Percentiles rank a stretch among this genome's conserved stretches.
phyloP scores from a whole-genome alignment of 2,113 vertebrate species.

The Vombatus ursinus region DNA sequence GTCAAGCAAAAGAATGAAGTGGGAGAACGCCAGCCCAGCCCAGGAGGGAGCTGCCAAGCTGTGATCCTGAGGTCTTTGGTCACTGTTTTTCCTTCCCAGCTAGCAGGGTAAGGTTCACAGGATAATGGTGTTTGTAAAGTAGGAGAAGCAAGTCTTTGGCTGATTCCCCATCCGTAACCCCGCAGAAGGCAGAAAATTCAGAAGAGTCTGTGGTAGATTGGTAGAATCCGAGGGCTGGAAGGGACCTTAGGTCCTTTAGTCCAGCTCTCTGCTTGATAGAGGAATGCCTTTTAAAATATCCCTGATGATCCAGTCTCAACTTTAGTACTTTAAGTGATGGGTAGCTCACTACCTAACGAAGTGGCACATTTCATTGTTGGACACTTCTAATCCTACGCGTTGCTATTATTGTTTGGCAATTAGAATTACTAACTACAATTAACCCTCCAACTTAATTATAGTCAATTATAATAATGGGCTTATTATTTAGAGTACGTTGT shows the following conservation, averaged over 20 bases:
- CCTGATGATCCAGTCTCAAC: neutral
- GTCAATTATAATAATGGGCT: neutral
- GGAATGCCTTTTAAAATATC: neutral
- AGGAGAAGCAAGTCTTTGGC: neutral
- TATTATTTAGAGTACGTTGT: neutral
- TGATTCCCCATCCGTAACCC: neutral
- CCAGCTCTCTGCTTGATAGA: neutral
- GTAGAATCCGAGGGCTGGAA: neutral
- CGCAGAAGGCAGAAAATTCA: neutral
- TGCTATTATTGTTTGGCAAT: neutral
- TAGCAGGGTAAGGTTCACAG: neutral
- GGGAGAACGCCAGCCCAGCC: neutral
- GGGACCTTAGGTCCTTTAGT: neutral
- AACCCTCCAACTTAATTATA: neutral
- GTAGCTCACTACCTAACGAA: neutral
- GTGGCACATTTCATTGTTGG: neutral
- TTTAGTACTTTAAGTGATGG: neutral
- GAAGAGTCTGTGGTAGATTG: neutral
- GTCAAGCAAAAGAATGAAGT: neutral
- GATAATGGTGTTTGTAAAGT: constrained; percentile 8
- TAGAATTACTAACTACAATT: neutral
- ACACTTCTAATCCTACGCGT: neutral
- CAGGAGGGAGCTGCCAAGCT: neutral
- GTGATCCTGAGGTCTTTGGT: neutral
- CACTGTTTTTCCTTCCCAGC: neutral